Base-by-base conservation (phyloP, 2,797 vertebrate genomes). In the Heliangelus exortis region DNA sequence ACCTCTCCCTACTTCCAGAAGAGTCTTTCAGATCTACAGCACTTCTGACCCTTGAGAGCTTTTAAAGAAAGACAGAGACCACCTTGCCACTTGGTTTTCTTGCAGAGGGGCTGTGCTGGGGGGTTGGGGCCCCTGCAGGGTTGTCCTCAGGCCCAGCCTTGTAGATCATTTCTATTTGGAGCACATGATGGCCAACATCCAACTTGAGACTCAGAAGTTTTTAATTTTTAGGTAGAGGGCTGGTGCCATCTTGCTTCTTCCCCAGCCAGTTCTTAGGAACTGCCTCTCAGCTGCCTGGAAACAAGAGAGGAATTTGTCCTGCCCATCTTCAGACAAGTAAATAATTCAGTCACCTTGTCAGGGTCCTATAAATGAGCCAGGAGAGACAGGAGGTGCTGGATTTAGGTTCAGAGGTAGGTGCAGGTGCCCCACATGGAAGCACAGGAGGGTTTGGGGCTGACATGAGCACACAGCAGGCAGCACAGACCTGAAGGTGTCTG, bases 401-500 rank as follows among this genome's bases (percentile, higher is more conserved):
- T 81, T 63, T 26, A 53, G 48, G 39, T 48, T 47, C 15, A 33
- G 51, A 51, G 20, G 25, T 19, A 43, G 75, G 5, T 20, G 23
- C 6, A 22, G n/a, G 12, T 43, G 7, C 28, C 51, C 53, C 26
- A 22, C 39, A 6, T 26, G 45, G 48, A 83, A 61, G 71, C 3
- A 13, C 45, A 20, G 61, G 45, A 41, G 15, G 31, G 14, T 21
- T 58, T 50, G 9, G 25, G 65, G 28, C 2, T 84, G 74, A 15
- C 2, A 3, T 17, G 57, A 79, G 47, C 48, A 1, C 29, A 29
- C 25, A 59, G 81, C 55, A 20, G 18, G 33, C 10, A 31, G 43
- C 6, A 8, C 12, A 19, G 33, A 2, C 26, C 26, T 62, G 41
- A 9, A 59, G 25, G 43, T 21, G 0, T 0, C 41, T 29, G 15